Evolutionary conservation across 2,888 invertebrate genomes (phyloP).

Genomic region (Tuta absoluta): DNA sequence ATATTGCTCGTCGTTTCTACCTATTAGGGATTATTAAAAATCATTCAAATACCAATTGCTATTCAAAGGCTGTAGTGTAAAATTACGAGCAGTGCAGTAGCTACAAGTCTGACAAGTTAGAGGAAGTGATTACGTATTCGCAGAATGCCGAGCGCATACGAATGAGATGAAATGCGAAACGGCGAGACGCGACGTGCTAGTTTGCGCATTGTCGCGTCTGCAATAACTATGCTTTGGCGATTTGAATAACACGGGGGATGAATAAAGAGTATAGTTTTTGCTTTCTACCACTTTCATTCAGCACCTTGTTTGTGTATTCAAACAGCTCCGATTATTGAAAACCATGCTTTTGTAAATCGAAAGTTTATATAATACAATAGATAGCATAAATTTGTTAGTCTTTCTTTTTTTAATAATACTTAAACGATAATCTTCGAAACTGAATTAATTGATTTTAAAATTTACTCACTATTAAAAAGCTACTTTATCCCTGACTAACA

Average conservation of each 20-base stretch:
- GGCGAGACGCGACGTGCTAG: not conserved
- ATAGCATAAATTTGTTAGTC: too few species aligned
- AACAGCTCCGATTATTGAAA: too few species aligned
- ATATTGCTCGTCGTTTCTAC: too few species aligned
- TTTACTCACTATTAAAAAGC: too few species aligned
- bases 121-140: conserved; percentile 12
- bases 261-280: not conserved
- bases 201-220: not conserved
- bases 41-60: not conserved
- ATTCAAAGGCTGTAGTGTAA: not conserved
- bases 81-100: not conserved
- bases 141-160: conserved; percentile 13
- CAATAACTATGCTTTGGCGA: conserved; percentile 7
- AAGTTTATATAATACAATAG: too few species aligned
- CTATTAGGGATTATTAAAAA: not conserved
- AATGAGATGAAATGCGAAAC: conserved; percentile 11
- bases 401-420: too few species aligned
- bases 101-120: not conserved
- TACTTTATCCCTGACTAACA: too few species aligned
- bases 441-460: too few species aligned
- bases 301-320: too few species aligned
- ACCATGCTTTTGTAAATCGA: too few species aligned
- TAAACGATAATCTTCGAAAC: too few species aligned
- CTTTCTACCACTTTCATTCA: not conserved
- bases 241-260: not conserved